phyloP scores from a whole-genome alignment of 2,113 vertebrate species.

The Zosterops lateralis region DNA sequence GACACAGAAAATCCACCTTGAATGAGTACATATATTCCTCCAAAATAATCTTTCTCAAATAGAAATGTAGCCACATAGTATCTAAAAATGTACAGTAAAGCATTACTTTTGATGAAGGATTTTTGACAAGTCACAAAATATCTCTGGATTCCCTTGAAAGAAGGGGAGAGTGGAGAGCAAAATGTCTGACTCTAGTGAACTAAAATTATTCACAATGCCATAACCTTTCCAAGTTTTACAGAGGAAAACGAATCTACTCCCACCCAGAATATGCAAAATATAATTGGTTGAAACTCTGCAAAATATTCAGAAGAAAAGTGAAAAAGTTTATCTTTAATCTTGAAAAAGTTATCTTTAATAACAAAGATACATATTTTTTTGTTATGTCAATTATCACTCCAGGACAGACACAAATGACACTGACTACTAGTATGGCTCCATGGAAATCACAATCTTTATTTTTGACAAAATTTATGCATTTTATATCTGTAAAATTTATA shows the following conservation, averaged over 20 bases:
- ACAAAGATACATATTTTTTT: not conserved
- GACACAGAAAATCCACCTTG: not conserved
- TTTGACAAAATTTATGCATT: not conserved
- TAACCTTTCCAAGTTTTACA: not conserved
- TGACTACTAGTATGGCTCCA: not conserved
- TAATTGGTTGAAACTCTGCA: not conserved
- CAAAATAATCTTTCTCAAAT: not conserved
- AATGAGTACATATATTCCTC: not conserved
- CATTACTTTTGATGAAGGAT: not conserved
- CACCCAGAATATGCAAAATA: not conserved
- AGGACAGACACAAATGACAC: not conserved
- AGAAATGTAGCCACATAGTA: not conserved
- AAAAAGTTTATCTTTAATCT: not conserved
- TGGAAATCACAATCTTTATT: constrained; percentile 27
- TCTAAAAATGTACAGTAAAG: not conserved
- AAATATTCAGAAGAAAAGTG: not conserved
- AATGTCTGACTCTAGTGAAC: not conserved
- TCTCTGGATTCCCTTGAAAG: not conserved
- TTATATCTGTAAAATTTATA: constrained; percentile 11
- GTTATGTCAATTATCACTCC: not conserved
- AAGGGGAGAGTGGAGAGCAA: not conserved
- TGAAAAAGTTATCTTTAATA: not conserved
- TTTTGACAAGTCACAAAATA: not conserved
- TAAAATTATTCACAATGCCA: not conserved
- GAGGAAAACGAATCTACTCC: not conserved